phyloP scores from a whole-genome alignment of 2,888 invertebrate genomes.

The Cheiracanthium punctorium region DNA sequence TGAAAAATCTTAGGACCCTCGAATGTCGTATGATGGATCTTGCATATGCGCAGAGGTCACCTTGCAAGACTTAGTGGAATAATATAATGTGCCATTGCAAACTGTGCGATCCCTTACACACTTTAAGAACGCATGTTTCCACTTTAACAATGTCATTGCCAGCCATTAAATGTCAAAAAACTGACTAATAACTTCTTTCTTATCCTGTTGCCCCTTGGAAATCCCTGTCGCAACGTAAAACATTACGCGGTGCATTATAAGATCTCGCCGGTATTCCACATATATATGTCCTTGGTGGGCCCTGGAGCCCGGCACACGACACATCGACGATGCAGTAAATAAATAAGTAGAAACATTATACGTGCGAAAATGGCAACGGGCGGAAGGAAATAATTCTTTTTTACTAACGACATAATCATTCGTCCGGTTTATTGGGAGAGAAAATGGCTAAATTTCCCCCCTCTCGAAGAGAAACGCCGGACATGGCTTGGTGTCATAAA shows the following conservation, averaged over 20 bases:
- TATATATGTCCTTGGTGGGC: slow-evolving; percentile 6
- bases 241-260: neutral
- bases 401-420: slow-evolving; percentile 20
- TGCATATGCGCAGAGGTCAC: too few species aligned
- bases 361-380: neutral
- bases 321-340: neutral
- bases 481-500: slow-evolving; percentile 2
- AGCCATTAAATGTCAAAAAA: too few species aligned
- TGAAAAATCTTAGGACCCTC: too few species aligned
- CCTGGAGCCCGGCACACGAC: neutral
- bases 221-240: neutral
- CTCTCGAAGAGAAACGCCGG: slow-evolving; percentile 6
- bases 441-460: neutral
- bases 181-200: too few species aligned
- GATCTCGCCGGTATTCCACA: neutral
- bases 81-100: too few species aligned
- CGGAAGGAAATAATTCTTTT: slow-evolving; percentile 26
- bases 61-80: too few species aligned
- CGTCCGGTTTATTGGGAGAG: slow-evolving; percentile 11
- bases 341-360: neutral
- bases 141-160: too few species aligned
- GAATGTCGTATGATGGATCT: too few species aligned
- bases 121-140: too few species aligned
- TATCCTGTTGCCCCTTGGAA: too few species aligned
- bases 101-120: too few species aligned